A percentile compares a stretch with the other conserved stretches of the same genome.
Evolutionary conservation across 2,113 vertebrate species (phyloP).

Genomic region (Nannospalax galili): DNA sequence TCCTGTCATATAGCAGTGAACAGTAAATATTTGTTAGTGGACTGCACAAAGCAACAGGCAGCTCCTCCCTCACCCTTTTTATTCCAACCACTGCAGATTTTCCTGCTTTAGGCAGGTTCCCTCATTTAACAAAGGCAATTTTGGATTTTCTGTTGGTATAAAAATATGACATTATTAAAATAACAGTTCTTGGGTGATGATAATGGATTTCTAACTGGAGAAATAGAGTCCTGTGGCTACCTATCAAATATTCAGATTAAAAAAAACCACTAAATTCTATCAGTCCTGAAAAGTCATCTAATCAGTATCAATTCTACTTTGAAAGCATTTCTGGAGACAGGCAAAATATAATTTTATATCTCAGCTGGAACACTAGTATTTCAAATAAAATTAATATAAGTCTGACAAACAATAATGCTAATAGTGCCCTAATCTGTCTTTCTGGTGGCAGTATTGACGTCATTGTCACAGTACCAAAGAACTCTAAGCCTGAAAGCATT

Average conservation of each 20-base stretch:
- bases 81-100: background rate
- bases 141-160: background rate
- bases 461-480: constrained; percentile 89
- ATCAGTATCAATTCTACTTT: constrained; percentile 86
- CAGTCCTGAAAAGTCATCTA: constrained; percentile 82
- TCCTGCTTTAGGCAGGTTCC: background rate
- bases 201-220: constrained; percentile 70
- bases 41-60: background rate
- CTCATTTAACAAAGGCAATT: constrained; percentile 9
- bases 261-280: constrained; percentile 82
- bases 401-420: constrained; percentile 91
- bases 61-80: background rate
- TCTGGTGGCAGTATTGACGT: constrained; percentile 91
- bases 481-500: constrained; percentile 84
- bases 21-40: background rate
- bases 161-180: constrained; percentile 46
- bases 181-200: background rate
- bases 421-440: constrained; percentile 89
- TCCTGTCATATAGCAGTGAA: background rate
- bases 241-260: constrained; percentile 80
- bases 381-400: constrained; percentile 91
- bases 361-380: constrained; percentile 77
- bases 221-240: constrained; percentile 29
- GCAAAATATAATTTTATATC: constrained; percentile 85
- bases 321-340: constrained; percentile 84